Conservation (phyloP, 2,113 vertebrate genomes). For the Nycticebus coucang region DNA sequence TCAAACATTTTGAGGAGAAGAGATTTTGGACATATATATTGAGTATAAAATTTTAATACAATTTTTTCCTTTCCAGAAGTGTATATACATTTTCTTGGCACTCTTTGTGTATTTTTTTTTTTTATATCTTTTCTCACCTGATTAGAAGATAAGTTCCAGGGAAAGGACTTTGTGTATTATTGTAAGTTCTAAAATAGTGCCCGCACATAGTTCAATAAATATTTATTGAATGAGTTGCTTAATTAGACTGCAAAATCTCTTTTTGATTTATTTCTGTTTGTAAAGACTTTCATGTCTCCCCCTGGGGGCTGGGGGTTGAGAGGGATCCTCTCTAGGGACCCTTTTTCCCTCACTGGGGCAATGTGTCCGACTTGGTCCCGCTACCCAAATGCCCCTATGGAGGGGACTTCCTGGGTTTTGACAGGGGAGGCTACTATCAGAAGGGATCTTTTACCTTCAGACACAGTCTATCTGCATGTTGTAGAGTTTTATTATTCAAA, state of each 20-base stretch:
- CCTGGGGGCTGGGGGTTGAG: background rate
- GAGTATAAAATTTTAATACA: too few species aligned
- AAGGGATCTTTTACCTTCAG: conserved; percentile 6
- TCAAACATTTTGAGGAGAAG: too few species aligned
- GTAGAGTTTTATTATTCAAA: conserved; percentile 38
- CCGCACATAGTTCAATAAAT: background rate
- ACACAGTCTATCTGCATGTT: background rate
- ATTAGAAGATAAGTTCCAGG: background rate
- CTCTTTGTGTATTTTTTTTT: background rate
- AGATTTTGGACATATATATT: too few species aligned
- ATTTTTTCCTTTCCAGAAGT: too few species aligned
- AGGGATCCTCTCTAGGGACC: fast-evolving
- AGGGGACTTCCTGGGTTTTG: background rate
- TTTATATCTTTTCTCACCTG: background rate
- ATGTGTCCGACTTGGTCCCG: background rate
- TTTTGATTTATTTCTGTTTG: background rate
- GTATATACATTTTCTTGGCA: too few species aligned
- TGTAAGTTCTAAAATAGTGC: background rate
- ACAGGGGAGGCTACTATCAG: too few species aligned
- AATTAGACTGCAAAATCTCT: background rate
- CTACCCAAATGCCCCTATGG: background rate
- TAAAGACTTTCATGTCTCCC: background rate
- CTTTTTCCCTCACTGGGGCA: fast-evolving
- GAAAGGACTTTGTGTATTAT: background rate
- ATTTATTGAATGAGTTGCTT: background rate